Conservation (phyloP, 2,113 vertebrate species). For the Semicossyphus pulcher region DNA sequence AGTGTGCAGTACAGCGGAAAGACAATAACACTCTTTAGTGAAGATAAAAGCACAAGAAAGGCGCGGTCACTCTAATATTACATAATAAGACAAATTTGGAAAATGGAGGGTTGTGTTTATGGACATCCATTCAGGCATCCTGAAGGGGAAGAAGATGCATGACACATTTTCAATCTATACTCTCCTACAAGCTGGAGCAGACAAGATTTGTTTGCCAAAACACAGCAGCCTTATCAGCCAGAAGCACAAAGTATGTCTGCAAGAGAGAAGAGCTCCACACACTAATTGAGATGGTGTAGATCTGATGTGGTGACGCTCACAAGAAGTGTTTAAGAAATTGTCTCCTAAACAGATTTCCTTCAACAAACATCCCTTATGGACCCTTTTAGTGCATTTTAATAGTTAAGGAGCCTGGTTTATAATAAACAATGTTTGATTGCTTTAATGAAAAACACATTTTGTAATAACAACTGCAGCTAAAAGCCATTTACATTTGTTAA, state of each 20-base stretch:
- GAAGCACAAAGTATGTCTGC: conserved; percentile 35
- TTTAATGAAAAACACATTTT: conserved; percentile 2
- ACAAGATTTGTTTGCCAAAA: conserved; percentile 19
- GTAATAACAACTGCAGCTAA: background rate
- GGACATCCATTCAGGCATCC: background rate
- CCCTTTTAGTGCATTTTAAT: background rate
- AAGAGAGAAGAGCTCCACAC: background rate
- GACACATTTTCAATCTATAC: conserved; percentile 7
- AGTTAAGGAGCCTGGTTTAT: conserved; percentile 2
- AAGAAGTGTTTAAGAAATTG: background rate
- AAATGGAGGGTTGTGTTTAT: conserved; percentile 3
- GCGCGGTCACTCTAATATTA: conserved; percentile 4
- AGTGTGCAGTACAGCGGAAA: conserved; percentile 14
- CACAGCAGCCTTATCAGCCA: conserved; percentile 37
- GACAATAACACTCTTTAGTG: conserved; percentile 15
- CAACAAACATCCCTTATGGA: background rate
- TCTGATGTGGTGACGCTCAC: background rate
- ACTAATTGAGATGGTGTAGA: conserved; percentile 18
- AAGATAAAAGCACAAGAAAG: conserved; percentile 34
- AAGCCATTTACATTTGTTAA: background rate
- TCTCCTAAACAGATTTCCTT: conserved; percentile 1
- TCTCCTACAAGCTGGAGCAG: conserved; percentile 20
- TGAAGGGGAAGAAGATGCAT: background rate
- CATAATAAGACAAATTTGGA: conserved; percentile 3
- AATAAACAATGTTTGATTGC: conserved; percentile 13